Evolutionary conservation across 1,140 invertebrate genomes (phyloP).

Genomic region (Trissolcus basalis): DNA sequence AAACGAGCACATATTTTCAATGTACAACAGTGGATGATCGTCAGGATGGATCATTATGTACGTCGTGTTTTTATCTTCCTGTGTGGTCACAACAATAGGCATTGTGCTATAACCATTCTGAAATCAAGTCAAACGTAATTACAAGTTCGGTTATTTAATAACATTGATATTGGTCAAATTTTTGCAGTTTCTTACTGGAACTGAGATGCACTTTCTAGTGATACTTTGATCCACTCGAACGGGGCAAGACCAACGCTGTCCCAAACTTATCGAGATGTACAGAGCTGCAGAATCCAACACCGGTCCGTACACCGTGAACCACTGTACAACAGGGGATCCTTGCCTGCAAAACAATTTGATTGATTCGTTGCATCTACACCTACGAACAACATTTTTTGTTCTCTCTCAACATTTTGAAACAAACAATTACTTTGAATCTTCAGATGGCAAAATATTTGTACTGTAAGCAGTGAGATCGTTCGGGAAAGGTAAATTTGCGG

Average conservation of each 20-base stretch:
- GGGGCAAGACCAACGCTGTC: constrained; percentile 76
- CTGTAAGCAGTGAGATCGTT: constrained; percentile 68
- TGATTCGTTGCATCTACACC: constrained; percentile 1
- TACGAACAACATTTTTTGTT: too few species aligned
- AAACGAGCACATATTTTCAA: constrained; percentile 76
- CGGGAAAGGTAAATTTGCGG: constrained; percentile 66
- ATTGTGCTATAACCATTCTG: constrained; percentile 65
- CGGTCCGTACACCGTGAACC: constrained; percentile 71
- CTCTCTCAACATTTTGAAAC: too few species aligned
- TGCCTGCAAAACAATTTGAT: constrained; percentile 63
- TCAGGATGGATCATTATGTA: constrained; percentile 79
- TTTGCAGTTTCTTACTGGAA: constrained; percentile 62
- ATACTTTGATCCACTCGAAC: constrained; percentile 76
- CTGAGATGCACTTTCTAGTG: constrained; percentile 70
- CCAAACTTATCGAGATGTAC: constrained; percentile 71
- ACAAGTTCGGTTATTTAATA: too few species aligned
- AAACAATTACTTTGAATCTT: constrained; percentile 66
- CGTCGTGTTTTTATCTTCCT: constrained; percentile 77
- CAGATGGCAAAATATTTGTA: constrained; percentile 69
- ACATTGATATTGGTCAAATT: too few species aligned
- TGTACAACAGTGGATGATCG: constrained; percentile 77
- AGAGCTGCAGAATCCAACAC: constrained; percentile 64
- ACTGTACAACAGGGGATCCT: constrained; percentile 75
- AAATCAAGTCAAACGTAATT: too few species aligned
- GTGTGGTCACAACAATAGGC: constrained; percentile 75